Base-by-base conservation (phyloP, 2,797 vertebrate genomes). In the Periophthalmus magnuspinnatus region DNA sequence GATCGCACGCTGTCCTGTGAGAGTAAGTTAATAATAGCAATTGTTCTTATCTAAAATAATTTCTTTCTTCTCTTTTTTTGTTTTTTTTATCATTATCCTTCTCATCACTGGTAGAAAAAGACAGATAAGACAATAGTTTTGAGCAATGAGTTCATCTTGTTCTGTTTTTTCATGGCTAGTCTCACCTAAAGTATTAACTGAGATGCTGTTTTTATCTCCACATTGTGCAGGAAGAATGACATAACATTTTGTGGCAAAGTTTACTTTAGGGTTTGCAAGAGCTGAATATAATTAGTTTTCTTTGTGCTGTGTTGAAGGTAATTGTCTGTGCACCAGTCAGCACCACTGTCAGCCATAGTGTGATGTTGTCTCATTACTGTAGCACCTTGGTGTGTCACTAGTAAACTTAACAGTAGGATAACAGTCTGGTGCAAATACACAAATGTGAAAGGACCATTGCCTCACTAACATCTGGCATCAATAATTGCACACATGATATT, bases 1-100 rank as follows among this genome's bases (percentile, higher is more conserved):
- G 89, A 96, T 99, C 14, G 93, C 90, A 33, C 93, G 96, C 36
- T 99, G 97, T 67, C 97, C 97, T 1, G 17, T 84, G 10, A 85
- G 81, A 71, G 93, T 94, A 81, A 88, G 82, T 6, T 19, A 2
- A 21, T 38, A 10, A 56, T 11, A 56, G 22, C 2, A 6, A 45
- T 45, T 4, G 41, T 28, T 58, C 5, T 16, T 1, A 5, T 58
- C 14, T 59, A 59, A 32, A 59, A 17, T 34, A 34, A 10, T 56
- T 55, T 21, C 9, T 10, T n/a, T 13, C 2, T 38, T 9, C 1
- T 38, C 11, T 28, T 11, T 57, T 57, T 14, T n/a, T n/a, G n/a
- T n/a, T 9, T 13, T 45, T 45, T 45, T 16, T 14, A 45, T 14
- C 14, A 45, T 45, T 14, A 45, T 45, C 41, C 41, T 45, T 41